Evolutionary conservation across 2,888 invertebrate genomes (phyloP), one percentile per base, ranked within the genome.

Genomic region (Tiliacea aurago): DNA sequence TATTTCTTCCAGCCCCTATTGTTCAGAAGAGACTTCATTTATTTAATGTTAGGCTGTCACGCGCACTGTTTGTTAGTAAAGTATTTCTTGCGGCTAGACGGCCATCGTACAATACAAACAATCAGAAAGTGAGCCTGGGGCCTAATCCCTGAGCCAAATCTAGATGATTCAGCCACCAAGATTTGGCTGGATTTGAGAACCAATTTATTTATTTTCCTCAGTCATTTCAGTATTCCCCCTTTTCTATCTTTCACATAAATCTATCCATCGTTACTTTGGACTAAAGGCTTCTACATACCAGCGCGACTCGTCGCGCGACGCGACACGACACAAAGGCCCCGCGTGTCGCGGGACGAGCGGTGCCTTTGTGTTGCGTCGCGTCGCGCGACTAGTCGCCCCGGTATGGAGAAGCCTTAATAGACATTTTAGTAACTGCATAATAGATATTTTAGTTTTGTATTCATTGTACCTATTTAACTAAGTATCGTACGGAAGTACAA

Each of bases 21-120:
- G 80, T 78, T 78, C 49, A 62, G 66, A 47, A 15, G 80, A 77
- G 49, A 73, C 65, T 62, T 77, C 73, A 73, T 80, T 78, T 80
- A 56, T 77, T 73, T 56, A 73, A 77, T 77, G 56, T 73, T 23
- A 33, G 51, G 20, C 73, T 78, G 66, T 80, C 73, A 53, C 7
- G 45, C 55, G 37, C 80, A 79, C n/a, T 28, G 37, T 56, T 73
- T 41, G 56, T 37, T 47, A 43, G 58, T 20, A 59, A 49, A 33
- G 47, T 63, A 73, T 66, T 63, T 80, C 23, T 72, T 55, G 59
- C 15, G 58, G 18, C 10, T 33, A 73, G 51, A 47, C 45, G 28
- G 51, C 45, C 13, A 15, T 55, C 10, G 13, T 51, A 71, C n/a
- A 13, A 20, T 61, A 78, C 23, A 56, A 41, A 41, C 37, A 63